Percentiles rank a stretch among this genome's conserved stretches.
These are phyloP conservation scores for Pollenia labialis DNA, from an alignment of 2,888 invertebrate species.

Conservation along the genomic window DNA sequence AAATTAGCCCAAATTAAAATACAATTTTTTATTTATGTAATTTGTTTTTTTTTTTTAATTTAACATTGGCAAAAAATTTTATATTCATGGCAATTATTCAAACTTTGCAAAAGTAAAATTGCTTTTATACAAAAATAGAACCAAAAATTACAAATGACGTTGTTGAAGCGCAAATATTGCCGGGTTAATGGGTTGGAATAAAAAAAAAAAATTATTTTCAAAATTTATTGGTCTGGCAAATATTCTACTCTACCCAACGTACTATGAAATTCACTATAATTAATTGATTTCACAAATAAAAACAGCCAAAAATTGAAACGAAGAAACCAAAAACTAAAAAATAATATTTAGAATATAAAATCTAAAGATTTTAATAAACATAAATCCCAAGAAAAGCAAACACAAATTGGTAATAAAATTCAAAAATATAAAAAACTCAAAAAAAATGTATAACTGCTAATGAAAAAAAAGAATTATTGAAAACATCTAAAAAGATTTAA, in stretches of 20 bases:
- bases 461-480: conserved; percentile 21
- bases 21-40: not conserved
- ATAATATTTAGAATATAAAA: conserved; percentile 22
- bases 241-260: conserved; percentile 7
- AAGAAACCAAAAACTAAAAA: conserved; percentile 21
- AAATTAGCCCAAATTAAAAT: not conserved
- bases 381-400: conserved; percentile 53
- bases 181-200: conserved; percentile 41
- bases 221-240: conserved; percentile 46
- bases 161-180: conserved; percentile 21
- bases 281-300: conserved; percentile 54
- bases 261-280: conserved; percentile 50
- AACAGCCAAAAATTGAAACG: conserved; percentile 31
- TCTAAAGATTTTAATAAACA: conserved; percentile 12
- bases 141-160: conserved; percentile 23
- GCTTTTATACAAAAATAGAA: conserved; percentile 21
- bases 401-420: conserved; percentile 45
- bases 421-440: conserved; percentile 37
- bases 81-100: conserved; percentile 36
- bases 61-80: conserved; percentile 16
- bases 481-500: conserved; percentile 19
- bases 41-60: not conserved
- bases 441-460: conserved; percentile 33
- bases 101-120: conserved; percentile 1
- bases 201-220: conserved; percentile 22